Base-by-base conservation (phyloP, 2,888 invertebrate species). In the Spatulosminthurus flaviceps region DNA sequence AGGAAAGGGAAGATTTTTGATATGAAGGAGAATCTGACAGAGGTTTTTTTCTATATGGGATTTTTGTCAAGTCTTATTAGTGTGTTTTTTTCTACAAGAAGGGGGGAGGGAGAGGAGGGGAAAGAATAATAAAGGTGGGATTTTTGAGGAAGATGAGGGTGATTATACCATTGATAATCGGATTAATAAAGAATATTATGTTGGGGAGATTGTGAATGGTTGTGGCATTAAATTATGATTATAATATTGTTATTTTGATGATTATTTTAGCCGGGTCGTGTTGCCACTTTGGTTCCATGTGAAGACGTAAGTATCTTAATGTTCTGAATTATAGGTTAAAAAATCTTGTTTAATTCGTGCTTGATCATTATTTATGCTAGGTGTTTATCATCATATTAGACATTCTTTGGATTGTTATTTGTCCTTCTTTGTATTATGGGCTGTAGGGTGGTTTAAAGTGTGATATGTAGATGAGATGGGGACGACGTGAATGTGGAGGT, bases 251-350 rank as follows among this genome's bases (percentile, higher is more conserved):
- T 51, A 72, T 74, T 64, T 29, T 76, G 64, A 79, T 79, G 78
- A 29, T 77, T 74, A 64, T 81, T 82, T n/a, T 71, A 84, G 84
- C 84, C 84, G 29, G 84, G 84, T 22, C 80, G 82, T 75, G 84
- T 84, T 28, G 82, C 82, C 41, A 84, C 82, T 64, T 79, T 84
- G 67, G 80, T 83, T 70, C 81, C 83, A 77, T 80, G 81, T 73
- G 76, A 78, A 76, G 75, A 82, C 78, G 81, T 82, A 82, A 80
- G 81, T 80, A 78, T 77, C 21, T 60, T 64, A 22, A 64, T 64
- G 13, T 26, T 51, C 21, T 72, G 72, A 72, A 43, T 72, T 72
- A 64, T 22, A 11, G 64, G 21, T 21, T 19, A 64, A 24, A 42
- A 75, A 61, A 76, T 64, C 64, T 43, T 22, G 70, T 71, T 78